A percentile compares a stretch with the other conserved stretches of the same genome.
Evolutionary conservation across 2,888 invertebrate species (phyloP).

Genomic region (Lasioglossum marginatum): DNA sequence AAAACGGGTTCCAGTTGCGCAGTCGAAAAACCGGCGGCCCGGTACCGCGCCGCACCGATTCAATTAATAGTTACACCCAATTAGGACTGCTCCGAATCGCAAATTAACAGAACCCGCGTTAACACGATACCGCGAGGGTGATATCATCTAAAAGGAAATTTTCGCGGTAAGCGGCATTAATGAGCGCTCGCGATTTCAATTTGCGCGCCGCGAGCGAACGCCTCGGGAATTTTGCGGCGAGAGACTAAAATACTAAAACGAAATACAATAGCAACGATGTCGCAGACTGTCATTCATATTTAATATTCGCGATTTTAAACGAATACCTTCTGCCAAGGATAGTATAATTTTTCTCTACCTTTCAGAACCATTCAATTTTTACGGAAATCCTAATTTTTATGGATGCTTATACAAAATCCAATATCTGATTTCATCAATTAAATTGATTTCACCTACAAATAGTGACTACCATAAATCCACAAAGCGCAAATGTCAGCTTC

Average conservation of each 20-base stretch:
- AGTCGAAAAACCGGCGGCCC: not conserved
- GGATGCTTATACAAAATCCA: too few relatives aligned
- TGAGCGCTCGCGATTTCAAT: constrained; percentile 1
- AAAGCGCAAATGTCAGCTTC: not conserved
- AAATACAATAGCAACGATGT: not conserved
- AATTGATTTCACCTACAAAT: too few relatives aligned
- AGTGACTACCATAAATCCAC: too few relatives aligned
- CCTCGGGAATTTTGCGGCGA: not conserved
- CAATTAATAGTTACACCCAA: not conserved
- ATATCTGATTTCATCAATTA: too few relatives aligned
- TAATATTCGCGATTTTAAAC: too few relatives aligned
- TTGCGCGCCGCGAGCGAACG: not conserved
- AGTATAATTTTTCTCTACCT: too few relatives aligned
- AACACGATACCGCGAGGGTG: not conserved
- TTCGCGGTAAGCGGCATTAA: not conserved
- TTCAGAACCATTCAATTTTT: too few relatives aligned
- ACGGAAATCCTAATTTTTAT: too few relatives aligned
- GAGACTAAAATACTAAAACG: not conserved
- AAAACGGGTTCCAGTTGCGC: constrained; percentile 2
- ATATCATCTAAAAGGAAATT: constrained; percentile 1
- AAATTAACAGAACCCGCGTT: not conserved
- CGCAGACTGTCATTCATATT: too few relatives aligned
- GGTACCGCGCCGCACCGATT: not conserved
- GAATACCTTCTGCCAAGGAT: too few relatives aligned
- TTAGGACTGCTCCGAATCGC: not conserved